These are phyloP conservation scores for Pantherophis alleghaniensis DNA, from an alignment of 2,797 vertebrate genomes.

Conservation along the genomic window DNA sequence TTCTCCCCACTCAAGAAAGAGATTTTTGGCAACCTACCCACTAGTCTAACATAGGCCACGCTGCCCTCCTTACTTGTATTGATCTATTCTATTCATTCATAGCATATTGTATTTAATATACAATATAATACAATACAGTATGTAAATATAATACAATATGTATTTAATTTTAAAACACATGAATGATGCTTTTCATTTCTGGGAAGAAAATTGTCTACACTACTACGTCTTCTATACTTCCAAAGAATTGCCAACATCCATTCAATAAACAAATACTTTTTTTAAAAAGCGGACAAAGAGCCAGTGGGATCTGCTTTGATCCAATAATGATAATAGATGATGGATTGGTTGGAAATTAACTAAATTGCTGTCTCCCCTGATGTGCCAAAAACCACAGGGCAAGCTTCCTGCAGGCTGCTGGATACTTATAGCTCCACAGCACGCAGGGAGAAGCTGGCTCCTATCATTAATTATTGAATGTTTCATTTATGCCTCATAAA, in stretches of 20 bases:
- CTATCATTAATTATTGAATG: constrained; percentile 64
- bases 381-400: constrained; percentile 39
- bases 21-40: background rate
- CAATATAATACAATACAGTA: background rate
- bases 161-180: background rate
- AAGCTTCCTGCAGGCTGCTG: background rate
- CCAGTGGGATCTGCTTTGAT: constrained; percentile 27
- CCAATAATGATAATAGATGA: constrained; percentile 22
- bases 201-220: background rate
- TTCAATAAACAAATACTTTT: constrained; percentile 40
- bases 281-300: constrained; percentile 44
- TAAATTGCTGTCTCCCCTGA: constrained; percentile 26
- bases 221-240: background rate
- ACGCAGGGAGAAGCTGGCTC: constrained; percentile 43
- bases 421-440: constrained; percentile 42
- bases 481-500: constrained; percentile 69
- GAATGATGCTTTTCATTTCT: background rate
- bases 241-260: constrained; percentile 37
- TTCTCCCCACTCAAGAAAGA: background rate
- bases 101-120: background rate
- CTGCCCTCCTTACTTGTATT: background rate
- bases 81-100: background rate
- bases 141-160: too few species aligned
- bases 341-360: constrained; percentile 18
- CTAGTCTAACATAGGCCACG: background rate